Evolutionary conservation across 2,888 invertebrate genomes (phyloP).

Genomic region (Hipparchia semele): DNA sequence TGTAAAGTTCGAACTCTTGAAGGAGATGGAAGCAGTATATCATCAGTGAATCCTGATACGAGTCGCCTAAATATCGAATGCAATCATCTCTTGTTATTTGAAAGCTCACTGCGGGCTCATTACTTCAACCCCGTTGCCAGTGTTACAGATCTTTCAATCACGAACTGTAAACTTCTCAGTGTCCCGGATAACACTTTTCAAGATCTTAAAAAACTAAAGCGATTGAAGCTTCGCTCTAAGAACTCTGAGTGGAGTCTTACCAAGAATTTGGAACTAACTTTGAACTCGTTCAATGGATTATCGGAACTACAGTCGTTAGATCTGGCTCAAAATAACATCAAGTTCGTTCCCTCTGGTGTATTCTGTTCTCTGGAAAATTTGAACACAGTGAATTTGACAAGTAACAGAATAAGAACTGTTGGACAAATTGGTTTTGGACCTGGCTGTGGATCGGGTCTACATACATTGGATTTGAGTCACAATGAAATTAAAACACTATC

Average conservation of each 20-base stretch:
- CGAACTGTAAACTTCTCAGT: constrained; percentile 90
- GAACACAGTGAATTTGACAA: constrained; percentile 92
- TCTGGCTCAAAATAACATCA: constrained; percentile 92
- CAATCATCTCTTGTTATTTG: constrained; percentile 89
- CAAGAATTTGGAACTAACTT: constrained; percentile 88
- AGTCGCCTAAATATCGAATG: constrained; percentile 89
- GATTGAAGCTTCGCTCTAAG: constrained; percentile 89
- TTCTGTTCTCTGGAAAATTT: constrained; percentile 92
- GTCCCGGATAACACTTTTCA: constrained; percentile 90
- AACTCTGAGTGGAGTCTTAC: constrained; percentile 91
- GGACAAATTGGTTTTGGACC: constrained; percentile 88
- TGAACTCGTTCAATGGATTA: constrained; percentile 89
- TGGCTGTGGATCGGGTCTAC: constrained; percentile 87
- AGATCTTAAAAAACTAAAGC: constrained; percentile 90
- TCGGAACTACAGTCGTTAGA: constrained; percentile 91
- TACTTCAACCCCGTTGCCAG: constrained; percentile 88
- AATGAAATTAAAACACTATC: constrained; percentile 90
- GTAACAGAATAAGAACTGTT: constrained; percentile 91
- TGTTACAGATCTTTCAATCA: constrained; percentile 89
- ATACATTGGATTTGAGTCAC: constrained; percentile 90
- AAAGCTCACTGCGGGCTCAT: constrained; percentile 88
- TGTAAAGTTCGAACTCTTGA: constrained; percentile 89
- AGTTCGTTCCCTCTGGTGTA: constrained; percentile 89
- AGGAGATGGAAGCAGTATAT: constrained; percentile 85
- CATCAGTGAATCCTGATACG: constrained; percentile 85